Conservation (phyloP, 2,797 vertebrate genomes). For the Pteropus rufus region DNA sequence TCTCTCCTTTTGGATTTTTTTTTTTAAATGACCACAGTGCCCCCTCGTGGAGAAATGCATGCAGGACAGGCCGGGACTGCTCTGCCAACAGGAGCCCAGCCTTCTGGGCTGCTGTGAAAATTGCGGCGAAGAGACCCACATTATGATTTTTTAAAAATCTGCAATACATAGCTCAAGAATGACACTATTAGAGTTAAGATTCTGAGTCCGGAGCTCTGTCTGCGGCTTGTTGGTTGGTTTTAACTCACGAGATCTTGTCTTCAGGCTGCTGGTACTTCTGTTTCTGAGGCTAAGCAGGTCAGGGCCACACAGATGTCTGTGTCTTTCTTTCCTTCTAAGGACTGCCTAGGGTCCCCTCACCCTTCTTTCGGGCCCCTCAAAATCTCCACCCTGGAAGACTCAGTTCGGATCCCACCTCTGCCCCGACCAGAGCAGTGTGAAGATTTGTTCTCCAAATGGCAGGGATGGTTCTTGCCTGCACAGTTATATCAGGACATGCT, state of each 20-base stretch:
- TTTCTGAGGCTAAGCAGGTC: no score
- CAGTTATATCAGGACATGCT: accelerated
- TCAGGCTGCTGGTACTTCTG: accelerated
- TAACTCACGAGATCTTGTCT: neutral
- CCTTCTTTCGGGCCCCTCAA: neutral
- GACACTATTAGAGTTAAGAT: neutral
- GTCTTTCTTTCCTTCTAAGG: neutral
- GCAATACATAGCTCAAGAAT: accelerated
- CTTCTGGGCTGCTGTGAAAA: neutral
- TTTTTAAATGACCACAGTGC: neutral
- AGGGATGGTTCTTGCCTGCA: no score
- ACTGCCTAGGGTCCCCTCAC: neutral
- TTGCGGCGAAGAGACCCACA: neutral
- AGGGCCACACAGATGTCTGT: neutral
- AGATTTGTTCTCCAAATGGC: neutral
- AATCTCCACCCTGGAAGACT: neutral
- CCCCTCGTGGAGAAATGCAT: neutral
- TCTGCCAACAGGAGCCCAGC: accelerated
- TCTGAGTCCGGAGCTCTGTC: neutral
- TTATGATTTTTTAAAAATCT: neutral
- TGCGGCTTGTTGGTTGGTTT: neutral
- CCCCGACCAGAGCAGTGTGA: no score
- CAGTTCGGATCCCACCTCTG: neutral
- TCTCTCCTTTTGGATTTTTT: neutral
- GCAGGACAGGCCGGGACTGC: neutral